Percentiles rank a stretch among this genome's conserved stretches.
These are phyloP conservation scores for Psilanteris sp. DNA, from an alignment of 1,140 invertebrate genomes.

Conservation along the genomic window DNA sequence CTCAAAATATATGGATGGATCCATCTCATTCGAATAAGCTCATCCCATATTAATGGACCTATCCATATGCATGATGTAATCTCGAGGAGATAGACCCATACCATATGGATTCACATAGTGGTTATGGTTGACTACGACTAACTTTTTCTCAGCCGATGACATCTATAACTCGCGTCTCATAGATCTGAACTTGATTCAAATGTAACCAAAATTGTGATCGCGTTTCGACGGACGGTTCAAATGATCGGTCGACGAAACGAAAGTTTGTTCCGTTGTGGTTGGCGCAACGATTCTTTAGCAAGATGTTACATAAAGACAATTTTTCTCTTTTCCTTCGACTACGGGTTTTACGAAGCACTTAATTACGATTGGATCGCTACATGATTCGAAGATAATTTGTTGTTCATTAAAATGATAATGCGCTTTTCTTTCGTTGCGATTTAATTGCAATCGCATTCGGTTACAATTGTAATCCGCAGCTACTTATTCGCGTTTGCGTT, in stretches of 20 bases:
- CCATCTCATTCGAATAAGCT: too few species aligned
- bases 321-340: background rate
- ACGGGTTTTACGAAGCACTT: background rate
- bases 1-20: too few species aligned
- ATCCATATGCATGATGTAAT: too few species aligned
- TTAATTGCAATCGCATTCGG: background rate
- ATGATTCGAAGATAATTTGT: background rate
- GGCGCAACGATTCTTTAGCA: conserved; percentile 25
- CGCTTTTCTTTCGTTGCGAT: background rate
- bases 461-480: background rate
- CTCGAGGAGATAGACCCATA: too few species aligned
- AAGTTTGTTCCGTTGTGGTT: conserved; percentile 25
- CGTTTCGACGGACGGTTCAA: too few species aligned
- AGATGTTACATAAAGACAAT: conserved; percentile 17
- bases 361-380: background rate
- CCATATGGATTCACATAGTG: too few species aligned
- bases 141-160: background rate
- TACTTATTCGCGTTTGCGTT: background rate
- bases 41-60: too few species aligned
- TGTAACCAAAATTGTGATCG: too few species aligned
- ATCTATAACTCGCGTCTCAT: background rate
- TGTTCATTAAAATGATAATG: background rate
- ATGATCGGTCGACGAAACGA: too few species aligned
- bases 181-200: conserved; percentile 11
- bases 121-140: too few species aligned